Evolutionary conservation across 2,113 vertebrate genomes (phyloP), one percentile per base, ranked within the genome.

Genomic region (Aspiorhynchus laticeps): DNA sequence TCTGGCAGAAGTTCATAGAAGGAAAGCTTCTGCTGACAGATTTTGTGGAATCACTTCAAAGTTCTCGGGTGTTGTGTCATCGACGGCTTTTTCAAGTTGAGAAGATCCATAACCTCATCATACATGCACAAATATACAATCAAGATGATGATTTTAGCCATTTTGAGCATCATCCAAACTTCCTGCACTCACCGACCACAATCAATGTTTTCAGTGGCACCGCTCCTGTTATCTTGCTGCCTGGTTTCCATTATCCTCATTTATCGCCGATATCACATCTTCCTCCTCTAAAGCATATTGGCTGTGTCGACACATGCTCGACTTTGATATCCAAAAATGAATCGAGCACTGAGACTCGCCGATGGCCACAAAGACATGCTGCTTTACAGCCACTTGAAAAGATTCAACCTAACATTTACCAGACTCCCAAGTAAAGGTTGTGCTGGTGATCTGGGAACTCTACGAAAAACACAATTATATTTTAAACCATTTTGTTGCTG

Each of bases 41-140:
- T 59, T 93, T 92, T 82, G 61, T 93, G 84, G 73, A 90, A 10
- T 82, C 83, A 12, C 92, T 91, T 83, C 87, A 90, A 69, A 81
- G 12, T 63, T 48, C 26, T 12, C 81, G 78, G 56, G 88, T 73
- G 80, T 67, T 84, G 43, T 89, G 91, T 26, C 90, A 94, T 85
- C 78, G 77, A 74, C 79, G 74, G 2, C n/a, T 91, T 87, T 53
- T 89, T 33, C 79, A 91, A 90, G 31, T 87, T 33, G 91, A 86
- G 69, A 93, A 92, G 83, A 89, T 92, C 24, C 89, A 89, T 65
- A 88, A 91, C 4, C 31, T 87, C 1, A 71, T 61, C 10, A 21
- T 43, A 61, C 14, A 84, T 9, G 43, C 17, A 38, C 33, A 38
- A 36, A 67, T 21, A 21, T 2, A 26, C 21, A 75, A 79, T 7